Conservation (phyloP, 2,113 vertebrate genomes). For the Nesoenas mayeri region DNA sequence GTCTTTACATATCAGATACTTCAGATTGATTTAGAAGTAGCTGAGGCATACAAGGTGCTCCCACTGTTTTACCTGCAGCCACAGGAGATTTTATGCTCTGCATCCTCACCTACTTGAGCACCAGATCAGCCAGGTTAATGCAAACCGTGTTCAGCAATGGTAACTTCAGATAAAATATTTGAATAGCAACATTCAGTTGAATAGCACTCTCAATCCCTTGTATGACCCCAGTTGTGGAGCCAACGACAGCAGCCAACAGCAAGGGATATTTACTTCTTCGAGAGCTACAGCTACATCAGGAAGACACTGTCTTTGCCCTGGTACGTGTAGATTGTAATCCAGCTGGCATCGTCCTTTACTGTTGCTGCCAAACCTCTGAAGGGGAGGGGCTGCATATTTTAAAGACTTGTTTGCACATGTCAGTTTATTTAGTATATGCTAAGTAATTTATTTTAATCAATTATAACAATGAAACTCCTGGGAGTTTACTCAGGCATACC, state of each 20-base stretch:
- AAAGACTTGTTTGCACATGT: constrained; percentile 36
- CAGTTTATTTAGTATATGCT: constrained; percentile 37
- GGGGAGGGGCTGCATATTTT: constrained; percentile 31
- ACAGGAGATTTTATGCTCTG: background rate
- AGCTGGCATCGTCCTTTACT: constrained; percentile 2
- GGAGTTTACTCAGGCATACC: constrained; percentile 46
- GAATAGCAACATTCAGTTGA: background rate
- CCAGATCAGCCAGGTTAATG: background rate
- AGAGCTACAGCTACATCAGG: background rate
- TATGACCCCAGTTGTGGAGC: background rate
- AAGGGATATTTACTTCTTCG: background rate
- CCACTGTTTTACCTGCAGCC: background rate
- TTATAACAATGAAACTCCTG: constrained; percentile 27
- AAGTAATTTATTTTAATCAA: constrained; percentile 52
- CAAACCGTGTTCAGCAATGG: background rate
- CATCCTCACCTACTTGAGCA: background rate
- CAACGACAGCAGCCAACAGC: background rate
- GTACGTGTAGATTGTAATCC: background rate
- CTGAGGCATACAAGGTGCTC: background rate
- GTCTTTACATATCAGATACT: background rate
- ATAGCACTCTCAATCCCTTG: background rate
- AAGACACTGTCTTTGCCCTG: constrained; percentile 19
- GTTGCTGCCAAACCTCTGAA: constrained; percentile 24
- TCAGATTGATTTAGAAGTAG: background rate
- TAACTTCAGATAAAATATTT: background rate